Evolutionary conservation across 2,888 invertebrate species (phyloP), one percentile per base, ranked within the genome.

Genomic region (Drosophila trichaetosa): DNA sequence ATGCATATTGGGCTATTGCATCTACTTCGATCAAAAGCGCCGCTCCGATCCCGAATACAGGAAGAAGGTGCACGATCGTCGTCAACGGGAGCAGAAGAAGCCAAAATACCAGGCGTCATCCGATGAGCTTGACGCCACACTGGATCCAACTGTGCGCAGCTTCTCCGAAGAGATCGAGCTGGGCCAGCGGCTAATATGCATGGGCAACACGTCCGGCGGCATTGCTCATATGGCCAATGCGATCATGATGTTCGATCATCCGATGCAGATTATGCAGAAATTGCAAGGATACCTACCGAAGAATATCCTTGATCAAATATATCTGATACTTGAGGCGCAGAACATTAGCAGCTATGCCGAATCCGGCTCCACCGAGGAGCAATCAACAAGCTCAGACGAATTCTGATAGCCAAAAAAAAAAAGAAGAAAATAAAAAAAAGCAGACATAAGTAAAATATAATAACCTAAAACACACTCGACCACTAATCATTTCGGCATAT

Each of bases 11-110:
- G 70, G 67, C 18, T 75, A 65, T 36, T 83, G 83, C 53, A 48
- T 82, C 4, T 83, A 83, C n/a, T 83, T 53, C 2, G 82, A 83
- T 38, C 51, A 53, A 4, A 80, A 80, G 57, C 80, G 83, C 29
- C 77, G 74, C 16, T 33, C 53, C 0, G 72, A 80, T 56, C 83
- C 80, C 16, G 61, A 73, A 0, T 83, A 82, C 34, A 73, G 51
- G 6, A 38, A 31, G 0, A 80, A 77, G 24, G 42, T 83, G 11
- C 74, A 65, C 49, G 18, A 67, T 4, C 81, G 81, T 0, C 76
- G 74, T 0, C 65, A 51, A 18, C 42, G 29, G 0, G 4, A 56
- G 1, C 18, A n/a, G 5, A 13, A 18, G 4, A 21, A 52, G 10
- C n/a, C 1, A 2, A 40, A 29, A 13, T 5, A 11, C 0, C 31